Base-by-base conservation (phyloP, 2,113 vertebrate species). In the Rhinolophus sinicus region DNA sequence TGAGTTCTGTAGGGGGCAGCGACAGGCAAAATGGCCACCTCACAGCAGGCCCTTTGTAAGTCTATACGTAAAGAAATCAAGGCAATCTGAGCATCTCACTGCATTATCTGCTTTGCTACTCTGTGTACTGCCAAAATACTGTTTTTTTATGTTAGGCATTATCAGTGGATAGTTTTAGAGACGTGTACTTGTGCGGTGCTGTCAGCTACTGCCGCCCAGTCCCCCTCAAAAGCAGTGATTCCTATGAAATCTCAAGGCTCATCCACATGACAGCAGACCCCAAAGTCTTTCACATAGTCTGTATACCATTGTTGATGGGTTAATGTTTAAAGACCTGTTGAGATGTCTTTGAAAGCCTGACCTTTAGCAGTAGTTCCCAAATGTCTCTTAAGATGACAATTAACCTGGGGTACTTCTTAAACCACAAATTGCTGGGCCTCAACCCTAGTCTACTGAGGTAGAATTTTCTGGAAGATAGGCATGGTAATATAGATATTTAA, bases 281-380 rank as follows among this genome's bases (percentile, higher is more conserved):
- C 30, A 13, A 44, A 38, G 22, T 16, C 38, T 14, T 54, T 73
- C 13, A 21, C 77, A 26, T 3, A 10, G 26, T 67, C 87, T 80
- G 28, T 3, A 76, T 47, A 52, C 7, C 14, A 3, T 19, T 33
- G 12, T 0, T 7, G 72, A 75, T 28, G 13, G 38, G 60, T 82
- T 60, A 21, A 26, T 33, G 38, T 72, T 56, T 78, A 44, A 88
- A 44, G 47, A 38, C 47, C 56, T 40, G 58, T 2, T 58, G 40
- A 77, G 77, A 76, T 44, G 62, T 65, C 58, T 86, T 21, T n/a
- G 26, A 84, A 93, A 89, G 7, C 16, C 28, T 90, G 50, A n/a
- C 40, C 33, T 86, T 38, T 90, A 28, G 38, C 22, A 58, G 3
- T 70, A 87, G 62, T 88, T 96, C 44, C 81, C 28, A 70, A 76